Percentiles rank a stretch among this genome's conserved stretches.
These are phyloP conservation scores for Anguilla japonica DNA, from an alignment of 2,113 vertebrate genomes.

Conservation along the genomic window DNA sequence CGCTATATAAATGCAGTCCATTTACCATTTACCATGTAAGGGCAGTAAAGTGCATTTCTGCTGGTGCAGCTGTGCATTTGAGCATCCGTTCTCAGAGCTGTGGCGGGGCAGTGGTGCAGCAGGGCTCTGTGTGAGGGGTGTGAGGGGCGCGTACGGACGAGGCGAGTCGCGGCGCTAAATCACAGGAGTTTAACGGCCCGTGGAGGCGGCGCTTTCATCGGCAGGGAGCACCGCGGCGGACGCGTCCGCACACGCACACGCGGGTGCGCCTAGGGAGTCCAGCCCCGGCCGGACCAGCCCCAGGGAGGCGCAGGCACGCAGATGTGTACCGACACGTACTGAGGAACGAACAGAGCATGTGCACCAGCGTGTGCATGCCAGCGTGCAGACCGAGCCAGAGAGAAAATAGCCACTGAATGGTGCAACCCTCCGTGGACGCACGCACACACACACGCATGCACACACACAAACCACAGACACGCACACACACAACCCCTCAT, in stretches of 20 bases:
- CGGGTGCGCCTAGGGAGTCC: background rate
- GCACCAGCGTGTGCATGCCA: too few relatives aligned
- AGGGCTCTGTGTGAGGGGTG: background rate
- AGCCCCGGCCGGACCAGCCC: too few relatives aligned
- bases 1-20: too few relatives aligned
- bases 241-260: background rate
- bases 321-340: background rate
- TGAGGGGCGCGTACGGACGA: background rate
- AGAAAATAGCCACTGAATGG: too few relatives aligned
- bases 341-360: background rate
- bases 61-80: background rate
- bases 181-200: background rate
- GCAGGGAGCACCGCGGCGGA: background rate
- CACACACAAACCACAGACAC: background rate
- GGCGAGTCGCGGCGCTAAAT: background rate
- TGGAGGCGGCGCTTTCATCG: background rate
- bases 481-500: background rate
- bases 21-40: too few relatives aligned
- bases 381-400: too few relatives aligned
- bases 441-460: background rate
- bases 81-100: background rate
- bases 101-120: background rate
- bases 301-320: background rate
- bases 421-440: background rate
- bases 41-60: too few relatives aligned